Base-by-base conservation (phyloP, 1,140 invertebrate genomes). In the Amphibalanus amphitrite region DNA sequence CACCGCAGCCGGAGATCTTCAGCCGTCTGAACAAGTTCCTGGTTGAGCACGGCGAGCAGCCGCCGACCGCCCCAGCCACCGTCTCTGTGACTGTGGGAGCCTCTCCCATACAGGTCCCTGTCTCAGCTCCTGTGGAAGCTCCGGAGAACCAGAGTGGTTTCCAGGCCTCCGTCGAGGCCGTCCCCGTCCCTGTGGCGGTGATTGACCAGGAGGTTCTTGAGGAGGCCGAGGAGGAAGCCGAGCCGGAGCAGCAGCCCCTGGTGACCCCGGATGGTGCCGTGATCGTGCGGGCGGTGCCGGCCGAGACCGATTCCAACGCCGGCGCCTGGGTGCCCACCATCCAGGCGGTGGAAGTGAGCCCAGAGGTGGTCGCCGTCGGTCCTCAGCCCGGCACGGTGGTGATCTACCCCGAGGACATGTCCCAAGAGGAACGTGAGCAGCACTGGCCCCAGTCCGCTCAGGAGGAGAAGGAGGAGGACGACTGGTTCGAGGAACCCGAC, bases 1-100 rank as follows among this genome's bases (percentile, higher is more conserved):
- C n/a, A 17, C 65, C n/a, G 28, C 65, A 67, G 65, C 65, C 65
- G 65, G 65, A 67, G 28, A 67, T 67, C n/a, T 67, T 28, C 65
- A 67, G 26, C 8, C n/a, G 65, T 20, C 17, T 67, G 65, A 67
- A 67, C 8, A 3, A 67, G 65, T 67, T 67, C 28, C 65, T 67
- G 26, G 28, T 10, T 0, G 15, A 20, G 65, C n/a, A 67, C 65
- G 65, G 65, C 26, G 23, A 26, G 26, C 3, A 65, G 26, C 64
- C 64, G 64, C 64, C 64, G 26, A 65, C 47, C 10, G 47, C 20
- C 10, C 47, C 47, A 1, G 1, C 47, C 47, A 20, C 13, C 17
- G 47, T 59, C 13, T 17, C 13, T 20, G 47, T 59, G 13, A 59
- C 47, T 20, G 47, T 59, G 13, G 47, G 47, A 8, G 17, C 47